Percentiles rank a stretch among this genome's conserved stretches.
These are phyloP conservation scores for Trichogramma evanescens DNA, from an alignment of 2,888 invertebrate genomes.

Conservation along the genomic window DNA sequence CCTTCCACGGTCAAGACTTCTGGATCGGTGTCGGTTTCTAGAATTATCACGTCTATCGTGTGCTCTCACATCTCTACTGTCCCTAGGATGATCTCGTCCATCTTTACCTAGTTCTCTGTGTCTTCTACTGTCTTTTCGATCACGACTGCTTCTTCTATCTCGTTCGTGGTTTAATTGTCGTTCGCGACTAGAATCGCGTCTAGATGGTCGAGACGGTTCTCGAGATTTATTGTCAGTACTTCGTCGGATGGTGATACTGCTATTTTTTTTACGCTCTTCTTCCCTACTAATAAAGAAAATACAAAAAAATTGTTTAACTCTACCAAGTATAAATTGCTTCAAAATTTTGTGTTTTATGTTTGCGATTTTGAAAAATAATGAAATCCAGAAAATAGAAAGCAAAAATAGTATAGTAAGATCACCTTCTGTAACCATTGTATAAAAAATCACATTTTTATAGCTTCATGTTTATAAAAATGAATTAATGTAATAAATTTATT, in stretches of 20 bases:
- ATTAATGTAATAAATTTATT: not conserved
- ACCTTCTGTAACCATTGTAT: too few relatives aligned
- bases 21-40: constrained; percentile 43
- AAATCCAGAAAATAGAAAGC: too few relatives aligned
- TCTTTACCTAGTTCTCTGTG: constrained; percentile 12
- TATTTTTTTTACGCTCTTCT: constrained; percentile 38
- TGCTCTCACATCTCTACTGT: constrained; percentile 19
- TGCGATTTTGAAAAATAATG: too few relatives aligned
- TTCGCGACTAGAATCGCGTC: constrained; percentile 34
- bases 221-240: constrained; percentile 6
- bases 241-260: constrained; percentile 18
- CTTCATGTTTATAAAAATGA: constrained; percentile 32
- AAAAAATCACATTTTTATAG: too few relatives aligned
- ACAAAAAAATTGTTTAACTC: too few relatives aligned
- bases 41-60: not conserved
- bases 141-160: constrained; percentile 39
- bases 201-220: not conserved
- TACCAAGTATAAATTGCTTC: too few relatives aligned
- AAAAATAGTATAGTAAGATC: too few relatives aligned
- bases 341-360: too few relatives aligned
- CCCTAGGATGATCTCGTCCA: not conserved
- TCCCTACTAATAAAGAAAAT: constrained; percentile 30
- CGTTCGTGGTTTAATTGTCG: constrained; percentile 32
- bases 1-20: constrained; percentile 36
- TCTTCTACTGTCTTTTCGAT: constrained; percentile 38